A percentile compares a stretch with the other conserved stretches of the same genome.
These are phyloP conservation scores for Oncopodura yosiiana DNA, from an alignment of 1,140 invertebrate species.

Conservation along the genomic window DNA sequence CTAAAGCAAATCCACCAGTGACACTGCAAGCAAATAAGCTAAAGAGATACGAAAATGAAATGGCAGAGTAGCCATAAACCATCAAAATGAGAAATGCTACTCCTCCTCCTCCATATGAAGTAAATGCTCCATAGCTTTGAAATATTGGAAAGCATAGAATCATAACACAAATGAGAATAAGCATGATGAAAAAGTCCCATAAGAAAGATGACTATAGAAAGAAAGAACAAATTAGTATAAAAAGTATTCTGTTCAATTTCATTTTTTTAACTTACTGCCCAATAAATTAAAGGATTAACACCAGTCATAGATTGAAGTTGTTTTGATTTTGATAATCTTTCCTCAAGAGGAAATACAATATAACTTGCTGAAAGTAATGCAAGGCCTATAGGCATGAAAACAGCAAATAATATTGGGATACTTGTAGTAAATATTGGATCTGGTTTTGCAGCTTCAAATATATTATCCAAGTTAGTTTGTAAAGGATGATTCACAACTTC, in stretches of 20 bases:
- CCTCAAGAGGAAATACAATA: slow-evolving; percentile 57
- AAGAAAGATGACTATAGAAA: slow-evolving; percentile 24
- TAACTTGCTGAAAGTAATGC: slow-evolving; percentile 62
- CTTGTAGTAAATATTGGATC: slow-evolving; percentile 20
- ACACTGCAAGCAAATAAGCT: slow-evolving; percentile 24
- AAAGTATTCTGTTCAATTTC: no score
- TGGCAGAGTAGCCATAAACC: slow-evolving; percentile 29
- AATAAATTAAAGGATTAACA: slow-evolving; percentile 57
- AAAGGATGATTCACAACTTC: slow-evolving; percentile 55
- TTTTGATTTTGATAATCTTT: slow-evolving; percentile 48
- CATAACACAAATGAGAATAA: slow-evolving; percentile 24
- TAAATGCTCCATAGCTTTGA: slow-evolving; percentile 27
- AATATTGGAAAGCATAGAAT: slow-evolving; percentile 30
- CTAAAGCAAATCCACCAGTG: slow-evolving; percentile 29
- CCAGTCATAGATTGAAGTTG: slow-evolving; percentile 68
- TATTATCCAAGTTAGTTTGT: slow-evolving; percentile 38
- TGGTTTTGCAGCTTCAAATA: slow-evolving; percentile 29
- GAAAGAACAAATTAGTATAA: no score
- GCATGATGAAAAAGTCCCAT: slow-evolving; percentile 30
- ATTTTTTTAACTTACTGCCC: no score
- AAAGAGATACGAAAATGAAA: slow-evolving; percentile 31
- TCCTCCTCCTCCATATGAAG: slow-evolving; percentile 28
- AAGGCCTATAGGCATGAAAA: slow-evolving; percentile 38
- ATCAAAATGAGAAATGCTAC: slow-evolving; percentile 28
- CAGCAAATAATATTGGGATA: slow-evolving; percentile 29